Evolutionary conservation across 2,113 vertebrate genomes (phyloP).

Genomic region (Poeciliopsis turrubarensis): DNA sequence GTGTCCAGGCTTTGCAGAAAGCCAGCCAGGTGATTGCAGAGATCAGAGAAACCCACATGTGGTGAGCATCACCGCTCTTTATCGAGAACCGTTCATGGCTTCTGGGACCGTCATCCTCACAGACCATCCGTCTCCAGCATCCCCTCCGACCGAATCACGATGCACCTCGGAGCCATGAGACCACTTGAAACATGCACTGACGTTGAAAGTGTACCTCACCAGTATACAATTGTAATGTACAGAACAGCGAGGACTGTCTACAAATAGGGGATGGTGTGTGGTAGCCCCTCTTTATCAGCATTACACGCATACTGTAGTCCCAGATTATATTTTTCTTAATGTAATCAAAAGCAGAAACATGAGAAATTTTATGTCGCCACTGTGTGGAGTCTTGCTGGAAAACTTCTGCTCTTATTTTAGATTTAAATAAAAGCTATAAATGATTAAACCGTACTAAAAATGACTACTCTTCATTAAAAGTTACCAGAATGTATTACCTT

Average conservation of each 20-base stretch:
- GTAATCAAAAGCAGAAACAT: slow-evolving; percentile 43
- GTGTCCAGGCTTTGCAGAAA: slow-evolving; percentile 91
- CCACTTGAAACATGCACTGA: slow-evolving; percentile 75
- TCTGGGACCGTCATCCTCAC: not conserved
- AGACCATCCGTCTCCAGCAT: slow-evolving; percentile 23
- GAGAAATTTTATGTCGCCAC: slow-evolving; percentile 51
- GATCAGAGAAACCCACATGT: slow-evolving; percentile 96
- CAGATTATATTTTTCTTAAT: slow-evolving; percentile 65
- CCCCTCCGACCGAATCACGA: not conserved
- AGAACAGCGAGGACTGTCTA: slow-evolving; percentile 85
- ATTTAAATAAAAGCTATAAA: slow-evolving; percentile 72
- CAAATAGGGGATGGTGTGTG: slow-evolving; percentile 50
- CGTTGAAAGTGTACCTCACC: slow-evolving; percentile 79
- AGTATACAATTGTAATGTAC: slow-evolving; percentile 79
- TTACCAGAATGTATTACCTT: not conserved
- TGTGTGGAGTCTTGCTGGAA: slow-evolving; percentile 57
- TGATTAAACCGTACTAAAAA: slow-evolving; percentile 37
- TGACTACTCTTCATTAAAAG: slow-evolving; percentile 25
- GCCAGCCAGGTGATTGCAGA: slow-evolving; percentile 98
- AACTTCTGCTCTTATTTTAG: slow-evolving; percentile 62
- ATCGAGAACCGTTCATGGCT: slow-evolving; percentile 28
- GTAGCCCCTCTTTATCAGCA: slow-evolving; percentile 15
- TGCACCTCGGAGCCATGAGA: slow-evolving; percentile 56
- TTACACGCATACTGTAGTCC: slow-evolving; percentile 22
- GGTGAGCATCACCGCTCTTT: slow-evolving; percentile 81